These are phyloP conservation scores for Mamestra configurata DNA, from an alignment of 1,140 invertebrate genomes.

Conservation along the genomic window DNA sequence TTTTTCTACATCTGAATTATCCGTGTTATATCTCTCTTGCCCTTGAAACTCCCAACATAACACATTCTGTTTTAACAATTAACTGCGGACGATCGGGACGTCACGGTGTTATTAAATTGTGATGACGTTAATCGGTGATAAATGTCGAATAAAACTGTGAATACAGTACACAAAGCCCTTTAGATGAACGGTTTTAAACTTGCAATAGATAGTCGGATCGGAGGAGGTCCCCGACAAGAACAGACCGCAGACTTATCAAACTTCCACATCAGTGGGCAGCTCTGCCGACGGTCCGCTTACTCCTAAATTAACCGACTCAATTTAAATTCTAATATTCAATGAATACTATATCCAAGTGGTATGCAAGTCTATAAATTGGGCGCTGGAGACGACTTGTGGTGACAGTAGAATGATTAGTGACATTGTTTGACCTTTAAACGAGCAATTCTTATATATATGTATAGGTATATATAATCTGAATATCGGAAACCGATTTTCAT, in stretches of 20 bases:
- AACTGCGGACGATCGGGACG: not conserved
- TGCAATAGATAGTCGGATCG: slow-evolving; percentile 8
- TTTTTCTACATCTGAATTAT: not conserved
- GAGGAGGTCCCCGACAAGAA: slow-evolving; percentile 5
- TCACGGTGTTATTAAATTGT: not conserved
- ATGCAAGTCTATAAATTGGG: slow-evolving; percentile 11
- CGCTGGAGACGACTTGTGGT: not conserved
- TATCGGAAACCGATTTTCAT: too few relatives aligned
- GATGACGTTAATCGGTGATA: not conserved
- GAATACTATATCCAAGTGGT: slow-evolving; percentile 30
- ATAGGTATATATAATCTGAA: too few relatives aligned
- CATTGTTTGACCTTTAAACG: too few relatives aligned
- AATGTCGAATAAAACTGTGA: not conserved
- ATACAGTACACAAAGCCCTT: not conserved
- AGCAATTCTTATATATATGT: too few relatives aligned
- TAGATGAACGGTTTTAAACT: slow-evolving; percentile 8
- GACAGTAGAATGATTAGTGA: not conserved
- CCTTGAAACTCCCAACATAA: too few relatives aligned
- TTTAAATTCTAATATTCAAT: slow-evolving; percentile 50
- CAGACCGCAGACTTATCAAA: slow-evolving; percentile 38
- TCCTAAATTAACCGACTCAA: slow-evolving; percentile 49
- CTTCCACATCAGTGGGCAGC: slow-evolving; percentile 49
- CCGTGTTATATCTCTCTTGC: not conserved
- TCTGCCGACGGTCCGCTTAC: not conserved
- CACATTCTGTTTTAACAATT: not conserved